A percentile compares a stretch with the other conserved stretches of the same genome.
Evolutionary conservation across 2,113 vertebrate genomes (phyloP).

Genomic region (Malurus elegans): DNA sequence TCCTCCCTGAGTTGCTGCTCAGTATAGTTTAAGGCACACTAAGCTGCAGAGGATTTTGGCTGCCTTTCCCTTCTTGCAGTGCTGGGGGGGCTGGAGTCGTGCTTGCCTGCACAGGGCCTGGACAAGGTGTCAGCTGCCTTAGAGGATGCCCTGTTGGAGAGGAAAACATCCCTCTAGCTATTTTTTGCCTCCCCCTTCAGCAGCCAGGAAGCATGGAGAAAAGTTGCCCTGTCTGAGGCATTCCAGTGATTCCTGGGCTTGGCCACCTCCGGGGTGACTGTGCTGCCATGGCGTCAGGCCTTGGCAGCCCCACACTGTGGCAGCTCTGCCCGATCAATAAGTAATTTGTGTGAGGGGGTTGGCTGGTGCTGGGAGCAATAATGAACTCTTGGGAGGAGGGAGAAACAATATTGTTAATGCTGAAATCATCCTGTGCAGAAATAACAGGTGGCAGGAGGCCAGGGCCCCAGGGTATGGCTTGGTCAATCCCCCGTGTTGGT

Average conservation of each 20-base stretch:
- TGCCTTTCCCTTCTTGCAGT: neutral
- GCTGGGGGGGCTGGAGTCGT: neutral
- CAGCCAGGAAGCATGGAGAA: neutral
- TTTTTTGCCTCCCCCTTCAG: neutral
- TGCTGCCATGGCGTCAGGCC: neutral
- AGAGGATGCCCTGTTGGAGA: neutral
- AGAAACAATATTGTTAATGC: constrained; percentile 64
- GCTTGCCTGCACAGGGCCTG: accelerated
- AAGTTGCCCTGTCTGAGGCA: neutral
- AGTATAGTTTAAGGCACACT: neutral
- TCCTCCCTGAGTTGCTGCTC: neutral
- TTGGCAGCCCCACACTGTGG: neutral
- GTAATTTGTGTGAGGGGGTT: constrained; percentile 63
- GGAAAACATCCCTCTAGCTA: neutral
- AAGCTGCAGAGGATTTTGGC: neutral
- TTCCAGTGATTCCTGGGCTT: accelerated
- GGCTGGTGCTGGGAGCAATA: constrained; percentile 29
- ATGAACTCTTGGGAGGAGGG: constrained; percentile 71
- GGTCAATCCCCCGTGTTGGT: accelerated
- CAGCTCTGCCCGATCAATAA: constrained; percentile 52
- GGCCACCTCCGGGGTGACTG: accelerated
- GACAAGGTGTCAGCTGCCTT: neutral
- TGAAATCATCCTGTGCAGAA: constrained; percentile 41
- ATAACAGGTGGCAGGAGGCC: neutral
- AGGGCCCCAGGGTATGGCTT: neutral